Evolutionary conservation across 2,113 vertebrate genomes (phyloP).

Genomic region (Parus major): DNA sequence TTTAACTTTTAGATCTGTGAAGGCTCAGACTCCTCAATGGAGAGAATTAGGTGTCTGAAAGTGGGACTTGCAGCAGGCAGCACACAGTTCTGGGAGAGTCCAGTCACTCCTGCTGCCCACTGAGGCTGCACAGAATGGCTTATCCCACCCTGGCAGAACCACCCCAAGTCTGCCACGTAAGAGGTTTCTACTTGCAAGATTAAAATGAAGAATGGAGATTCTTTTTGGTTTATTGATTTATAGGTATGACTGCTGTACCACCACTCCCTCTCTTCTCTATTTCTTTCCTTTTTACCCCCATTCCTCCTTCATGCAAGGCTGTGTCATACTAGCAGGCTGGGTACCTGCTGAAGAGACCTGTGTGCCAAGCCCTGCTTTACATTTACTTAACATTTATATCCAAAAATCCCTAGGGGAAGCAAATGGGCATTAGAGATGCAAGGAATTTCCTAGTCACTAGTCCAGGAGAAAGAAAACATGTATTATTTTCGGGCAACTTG

Average conservation of each 20-base stretch:
- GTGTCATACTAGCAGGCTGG: background rate
- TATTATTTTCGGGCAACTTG: background rate
- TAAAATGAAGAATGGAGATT: background rate
- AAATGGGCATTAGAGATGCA: background rate
- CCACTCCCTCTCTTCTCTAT: background rate
- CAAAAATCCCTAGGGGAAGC: background rate
- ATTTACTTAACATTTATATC: background rate
- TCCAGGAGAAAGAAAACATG: background rate
- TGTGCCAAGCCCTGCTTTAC: background rate
- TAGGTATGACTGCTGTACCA: background rate
- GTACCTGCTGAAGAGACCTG: background rate
- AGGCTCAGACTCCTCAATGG: background rate
- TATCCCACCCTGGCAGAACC: background rate
- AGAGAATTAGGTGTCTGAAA: background rate
- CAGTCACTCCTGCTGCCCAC: accelerated
- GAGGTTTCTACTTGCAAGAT: background rate
- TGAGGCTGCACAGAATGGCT: background rate
- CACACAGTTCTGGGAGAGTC: background rate
- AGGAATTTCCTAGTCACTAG: background rate
- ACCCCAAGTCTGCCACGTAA: accelerated
- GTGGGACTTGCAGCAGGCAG: background rate
- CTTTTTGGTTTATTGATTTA: background rate
- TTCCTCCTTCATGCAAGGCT: background rate
- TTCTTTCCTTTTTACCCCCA: background rate
- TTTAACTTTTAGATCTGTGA: background rate